Evolutionary conservation across 2,113 vertebrate genomes (phyloP).

Genomic region (Mola mola): DNA sequence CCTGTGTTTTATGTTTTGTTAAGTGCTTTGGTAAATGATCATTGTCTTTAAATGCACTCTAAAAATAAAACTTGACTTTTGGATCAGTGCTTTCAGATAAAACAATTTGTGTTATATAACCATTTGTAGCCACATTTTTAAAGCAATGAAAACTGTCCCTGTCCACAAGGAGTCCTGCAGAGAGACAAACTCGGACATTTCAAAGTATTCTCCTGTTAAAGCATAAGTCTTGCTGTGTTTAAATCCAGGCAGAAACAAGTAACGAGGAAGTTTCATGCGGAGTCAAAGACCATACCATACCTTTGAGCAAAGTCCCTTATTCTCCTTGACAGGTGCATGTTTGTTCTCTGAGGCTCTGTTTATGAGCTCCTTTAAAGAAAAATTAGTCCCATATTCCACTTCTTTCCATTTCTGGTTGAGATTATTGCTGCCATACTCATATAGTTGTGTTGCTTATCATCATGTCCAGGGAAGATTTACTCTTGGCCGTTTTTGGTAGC

Average conservation of each 20-base stretch:
- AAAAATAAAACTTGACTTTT: background rate
- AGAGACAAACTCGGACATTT: constrained; percentile 19
- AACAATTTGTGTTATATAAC: background rate
- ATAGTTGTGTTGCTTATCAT: constrained; percentile 22
- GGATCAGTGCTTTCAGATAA: no score
- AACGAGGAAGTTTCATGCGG: constrained; percentile 25
- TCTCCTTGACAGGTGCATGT: constrained; percentile 55
- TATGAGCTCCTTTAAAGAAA: constrained; percentile 25
- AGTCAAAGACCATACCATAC: constrained; percentile 22
- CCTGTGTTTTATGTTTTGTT: no score
- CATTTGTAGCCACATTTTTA: constrained; percentile 5
- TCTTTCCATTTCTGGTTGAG: constrained; percentile 13
- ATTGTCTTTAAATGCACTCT: background rate
- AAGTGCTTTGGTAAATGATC: no score
- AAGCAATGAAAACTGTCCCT: background rate
- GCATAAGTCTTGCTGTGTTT: constrained; percentile 16
- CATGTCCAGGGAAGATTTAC: constrained; percentile 30
- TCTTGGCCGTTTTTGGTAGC: constrained; percentile 31
- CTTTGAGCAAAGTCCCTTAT: constrained; percentile 38
- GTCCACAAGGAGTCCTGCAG: background rate
- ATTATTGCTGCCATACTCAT: constrained; percentile 3
- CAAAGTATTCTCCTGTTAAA: constrained; percentile 31
- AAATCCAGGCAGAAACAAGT: constrained; percentile 45
- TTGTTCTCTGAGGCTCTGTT: constrained; percentile 48
- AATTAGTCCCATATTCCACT: constrained; percentile 16